A percentile compares a stretch with the other conserved stretches of the same genome.
phyloP scores from a whole-genome alignment of 2,113 vertebrate species.

The Plectropomus leopardus region DNA sequence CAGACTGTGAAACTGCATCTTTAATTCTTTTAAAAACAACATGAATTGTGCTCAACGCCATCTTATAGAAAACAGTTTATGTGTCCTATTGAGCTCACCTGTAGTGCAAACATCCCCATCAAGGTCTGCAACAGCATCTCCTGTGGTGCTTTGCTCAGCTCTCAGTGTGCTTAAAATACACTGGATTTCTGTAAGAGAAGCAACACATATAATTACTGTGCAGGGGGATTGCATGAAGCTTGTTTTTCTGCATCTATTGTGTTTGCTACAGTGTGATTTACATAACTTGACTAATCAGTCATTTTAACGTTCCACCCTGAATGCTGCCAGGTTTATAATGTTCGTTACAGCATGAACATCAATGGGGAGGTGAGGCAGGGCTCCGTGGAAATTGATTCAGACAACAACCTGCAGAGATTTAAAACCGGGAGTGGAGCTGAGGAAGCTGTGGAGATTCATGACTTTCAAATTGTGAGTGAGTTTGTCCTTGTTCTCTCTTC shows the following conservation, averaged over 20 bases:
- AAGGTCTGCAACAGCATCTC: slow-evolving; percentile 60
- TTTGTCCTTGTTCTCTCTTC: slow-evolving; percentile 71
- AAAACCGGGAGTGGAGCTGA: slow-evolving; percentile 89
- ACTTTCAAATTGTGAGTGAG: slow-evolving; percentile 94
- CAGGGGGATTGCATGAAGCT: slow-evolving; percentile 35
- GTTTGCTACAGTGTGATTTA: slow-evolving; percentile 52
- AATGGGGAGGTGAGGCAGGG: slow-evolving; percentile 92
- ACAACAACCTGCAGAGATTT: slow-evolving; percentile 94
- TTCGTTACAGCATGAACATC: slow-evolving; percentile 94
- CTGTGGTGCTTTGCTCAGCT: slow-evolving; percentile 57
- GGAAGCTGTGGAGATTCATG: slow-evolving; percentile 92
- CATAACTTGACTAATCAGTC: slow-evolving; percentile 70
- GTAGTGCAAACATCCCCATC: slow-evolving; percentile 63
- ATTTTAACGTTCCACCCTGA: slow-evolving; percentile 54
- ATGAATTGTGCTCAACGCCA: slow-evolving; percentile 27
- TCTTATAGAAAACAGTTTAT: slow-evolving; percentile 57
- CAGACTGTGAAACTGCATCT: slow-evolving; percentile 27
- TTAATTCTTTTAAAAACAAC: slow-evolving; percentile 38
- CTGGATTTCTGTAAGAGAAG: slow-evolving; percentile 40
- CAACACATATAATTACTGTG: slow-evolving; percentile 23
- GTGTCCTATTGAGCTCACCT: slow-evolving; percentile 71
- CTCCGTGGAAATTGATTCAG: slow-evolving; percentile 94
- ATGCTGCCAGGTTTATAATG: slow-evolving; percentile 91
- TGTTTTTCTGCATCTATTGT: slow-evolving; percentile 33
- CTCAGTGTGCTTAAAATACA: slow-evolving; percentile 52